Conservation (phyloP, 2,888 invertebrate species). For the Oscheius myriophilus region DNA sequence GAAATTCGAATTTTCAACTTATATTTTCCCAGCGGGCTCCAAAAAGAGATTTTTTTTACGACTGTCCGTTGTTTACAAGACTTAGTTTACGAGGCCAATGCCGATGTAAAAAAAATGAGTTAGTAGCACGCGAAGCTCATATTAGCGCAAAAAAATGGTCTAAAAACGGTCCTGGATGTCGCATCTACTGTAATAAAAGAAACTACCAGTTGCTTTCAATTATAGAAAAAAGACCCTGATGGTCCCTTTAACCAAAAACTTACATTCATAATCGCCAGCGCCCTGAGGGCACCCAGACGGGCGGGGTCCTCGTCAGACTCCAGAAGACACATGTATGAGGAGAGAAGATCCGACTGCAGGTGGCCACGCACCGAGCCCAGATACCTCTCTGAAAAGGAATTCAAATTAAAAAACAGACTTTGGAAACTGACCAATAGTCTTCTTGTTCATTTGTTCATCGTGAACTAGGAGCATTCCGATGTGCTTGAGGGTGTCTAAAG, state of each 20-base stretch:
- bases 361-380: conserved; percentile 51
- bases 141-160: too few relatives aligned
- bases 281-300: conserved; percentile 65
- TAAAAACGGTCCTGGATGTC: too few relatives aligned
- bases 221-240: too few relatives aligned
- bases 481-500: conserved; percentile 65
- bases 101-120: too few relatives aligned
- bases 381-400: conserved; percentile 57
- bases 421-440: conserved; percentile 39
- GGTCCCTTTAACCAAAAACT: not conserved
- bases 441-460: conserved; percentile 35
- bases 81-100: too few relatives aligned
- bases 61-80: too few relatives aligned
- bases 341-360: conserved; percentile 61
- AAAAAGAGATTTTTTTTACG: too few relatives aligned
- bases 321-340: conserved; percentile 64
- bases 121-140: too few relatives aligned
- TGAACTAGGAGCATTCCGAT: conserved; percentile 55
- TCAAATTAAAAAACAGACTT: not conserved
- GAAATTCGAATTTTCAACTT: too few relatives aligned
- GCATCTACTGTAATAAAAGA: too few relatives aligned
- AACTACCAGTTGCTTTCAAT: too few relatives aligned
- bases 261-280: conserved; percentile 58
- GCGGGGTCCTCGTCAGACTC: conserved; percentile 57
- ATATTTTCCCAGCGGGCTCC: too few relatives aligned